Percentiles rank a stretch among this genome's conserved stretches.
These are phyloP conservation scores for Esperia sulphurella DNA, from an alignment of 2,888 invertebrate genomes.

Conservation along the genomic window DNA sequence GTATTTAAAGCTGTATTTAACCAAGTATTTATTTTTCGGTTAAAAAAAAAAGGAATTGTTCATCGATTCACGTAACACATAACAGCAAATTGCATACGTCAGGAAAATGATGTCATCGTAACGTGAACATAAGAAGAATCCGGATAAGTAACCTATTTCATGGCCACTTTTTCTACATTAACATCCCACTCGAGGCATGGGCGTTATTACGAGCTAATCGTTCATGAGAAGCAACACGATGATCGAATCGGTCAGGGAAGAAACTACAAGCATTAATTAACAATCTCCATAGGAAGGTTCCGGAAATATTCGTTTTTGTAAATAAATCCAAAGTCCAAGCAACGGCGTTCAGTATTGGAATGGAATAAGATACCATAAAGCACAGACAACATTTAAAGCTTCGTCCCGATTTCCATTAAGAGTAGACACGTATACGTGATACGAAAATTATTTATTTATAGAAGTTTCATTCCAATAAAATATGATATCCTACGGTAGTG, in stretches of 20 bases:
- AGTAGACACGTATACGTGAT: neutral
- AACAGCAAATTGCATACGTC: constrained; percentile 56
- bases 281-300: constrained; percentile 35
- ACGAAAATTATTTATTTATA: constrained; percentile 4
- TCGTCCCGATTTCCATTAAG: neutral
- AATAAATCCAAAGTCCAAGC: constrained; percentile 24
- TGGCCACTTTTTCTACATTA: constrained; percentile 66
- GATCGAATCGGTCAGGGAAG: constrained; percentile 41
- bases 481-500: constrained; percentile 9
- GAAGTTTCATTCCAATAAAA: constrained; percentile 3
- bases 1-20: too few relatives aligned
- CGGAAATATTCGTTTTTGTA: constrained; percentile 29
- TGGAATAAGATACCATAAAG: neutral
- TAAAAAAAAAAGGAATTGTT: constrained; percentile 15
- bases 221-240: constrained; percentile 31
- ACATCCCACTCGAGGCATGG: constrained; percentile 42
- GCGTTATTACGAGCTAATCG: constrained; percentile 34
- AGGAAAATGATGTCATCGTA: constrained; percentile 61
- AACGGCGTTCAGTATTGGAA: neutral
- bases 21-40: neutral
- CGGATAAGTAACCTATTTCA: constrained; percentile 65
- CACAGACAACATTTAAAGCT: neutral
- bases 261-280: constrained; percentile 36
- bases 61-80: constrained; percentile 25
- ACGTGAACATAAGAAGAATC: constrained; percentile 56